Conservation (phyloP, 1,140 invertebrate genomes). For the Drosophila ambigua region DNA sequence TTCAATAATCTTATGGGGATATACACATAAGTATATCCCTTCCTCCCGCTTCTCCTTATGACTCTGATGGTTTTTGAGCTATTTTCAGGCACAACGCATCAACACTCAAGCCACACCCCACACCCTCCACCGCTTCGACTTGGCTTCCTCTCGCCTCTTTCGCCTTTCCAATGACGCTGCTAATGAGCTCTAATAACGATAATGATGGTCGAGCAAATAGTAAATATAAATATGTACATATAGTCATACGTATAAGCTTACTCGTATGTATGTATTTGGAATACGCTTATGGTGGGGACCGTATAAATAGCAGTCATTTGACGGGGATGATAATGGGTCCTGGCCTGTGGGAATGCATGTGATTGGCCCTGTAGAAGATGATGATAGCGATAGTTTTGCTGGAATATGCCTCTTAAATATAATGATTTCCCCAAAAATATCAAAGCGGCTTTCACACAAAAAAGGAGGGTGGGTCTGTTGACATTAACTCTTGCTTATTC, state of each 20-base stretch:
- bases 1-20: conserved; percentile 33
- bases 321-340: conserved; percentile 31
- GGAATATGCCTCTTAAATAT: conserved; percentile 60
- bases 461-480: not conserved
- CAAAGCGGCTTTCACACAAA: conserved; percentile 38
- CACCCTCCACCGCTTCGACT: conserved; percentile 7
- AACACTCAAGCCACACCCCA: conserved; percentile 35
- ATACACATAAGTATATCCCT: not conserved
- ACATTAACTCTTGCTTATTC: conserved; percentile 10
- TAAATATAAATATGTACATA: conserved; percentile 47
- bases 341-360: conserved; percentile 40
- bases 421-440: conserved; percentile 51
- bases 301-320: conserved; percentile 53
- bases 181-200: conserved; percentile 77
- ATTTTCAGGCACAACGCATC: conserved; percentile 11
- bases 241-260: conserved; percentile 6
- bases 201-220: conserved; percentile 63
- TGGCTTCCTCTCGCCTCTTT: conserved; percentile 15
- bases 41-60: not conserved
- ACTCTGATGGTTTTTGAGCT: conserved; percentile 13
- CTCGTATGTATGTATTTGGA: conserved; percentile 14
- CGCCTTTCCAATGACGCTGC: conserved; percentile 46
- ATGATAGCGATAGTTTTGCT: conserved; percentile 50
- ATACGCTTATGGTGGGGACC: conserved; percentile 31
- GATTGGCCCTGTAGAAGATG: conserved; percentile 46